Conservation (phyloP, 2,113 vertebrate species). For the Cryptomyrus ogoouensis region DNA sequence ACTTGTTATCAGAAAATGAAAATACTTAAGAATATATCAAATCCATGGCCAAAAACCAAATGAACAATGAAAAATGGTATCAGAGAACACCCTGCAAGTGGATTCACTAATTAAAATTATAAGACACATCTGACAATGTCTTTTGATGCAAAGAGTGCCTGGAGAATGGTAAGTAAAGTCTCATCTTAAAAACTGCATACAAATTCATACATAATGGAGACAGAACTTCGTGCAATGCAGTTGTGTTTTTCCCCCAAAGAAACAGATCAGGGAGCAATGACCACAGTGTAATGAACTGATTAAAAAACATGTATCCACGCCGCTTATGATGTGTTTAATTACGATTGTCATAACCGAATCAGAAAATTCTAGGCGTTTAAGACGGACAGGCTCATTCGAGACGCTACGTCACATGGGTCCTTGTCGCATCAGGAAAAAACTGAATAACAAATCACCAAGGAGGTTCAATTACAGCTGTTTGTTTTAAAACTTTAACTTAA, state of each 20-base stretch:
- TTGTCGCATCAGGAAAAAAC: conserved; percentile 16
- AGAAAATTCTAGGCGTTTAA: not conserved
- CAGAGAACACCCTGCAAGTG: not conserved
- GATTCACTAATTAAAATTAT: not conserved
- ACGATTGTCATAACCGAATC: too few relatives aligned
- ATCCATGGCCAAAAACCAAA: not conserved
- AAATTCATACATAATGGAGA: not conserved
- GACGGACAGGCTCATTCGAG: not conserved
- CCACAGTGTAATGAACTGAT: not conserved
- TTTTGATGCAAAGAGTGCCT: not conserved
- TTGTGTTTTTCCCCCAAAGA: not conserved
- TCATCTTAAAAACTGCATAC: not conserved
- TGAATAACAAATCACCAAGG: not conserved
- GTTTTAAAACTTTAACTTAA: not conserved
- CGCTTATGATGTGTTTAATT: not conserved
- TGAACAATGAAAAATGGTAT: not conserved
- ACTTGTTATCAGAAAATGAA: not conserved
- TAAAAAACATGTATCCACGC: not conserved
- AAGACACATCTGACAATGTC: not conserved
- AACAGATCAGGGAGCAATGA: not conserved
- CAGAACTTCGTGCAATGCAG: not conserved
- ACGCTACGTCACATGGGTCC: conserved; percentile 35
- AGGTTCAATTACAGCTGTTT: not conserved
- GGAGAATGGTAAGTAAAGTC: not conserved
- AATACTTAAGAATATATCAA: not conserved